These are phyloP conservation scores for Cyanistes caeruleus DNA, from an alignment of 2,113 vertebrate species.

Conservation along the genomic window DNA sequence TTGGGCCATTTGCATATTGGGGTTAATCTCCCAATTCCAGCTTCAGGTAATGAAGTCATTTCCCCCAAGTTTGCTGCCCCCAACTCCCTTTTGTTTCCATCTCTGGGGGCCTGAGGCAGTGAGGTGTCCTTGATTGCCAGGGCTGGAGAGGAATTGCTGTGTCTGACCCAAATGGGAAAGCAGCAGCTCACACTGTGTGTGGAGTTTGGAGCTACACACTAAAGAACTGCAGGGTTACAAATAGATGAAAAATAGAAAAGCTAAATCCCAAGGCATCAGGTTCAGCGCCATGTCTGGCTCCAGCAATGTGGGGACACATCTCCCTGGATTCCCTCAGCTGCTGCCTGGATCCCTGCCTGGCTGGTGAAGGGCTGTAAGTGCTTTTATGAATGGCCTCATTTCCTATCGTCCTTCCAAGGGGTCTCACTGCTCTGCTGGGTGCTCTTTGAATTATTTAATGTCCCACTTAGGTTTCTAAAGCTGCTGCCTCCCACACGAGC, in stretches of 20 bases:
- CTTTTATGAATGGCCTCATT: background rate
- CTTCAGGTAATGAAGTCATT: background rate
- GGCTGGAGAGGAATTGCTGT: background rate
- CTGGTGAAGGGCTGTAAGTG: background rate
- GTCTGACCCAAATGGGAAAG: background rate
- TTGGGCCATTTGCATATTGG: background rate
- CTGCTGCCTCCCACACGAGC: background rate
- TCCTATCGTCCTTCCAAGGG: rapidly evolving
- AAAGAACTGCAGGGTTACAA: background rate
- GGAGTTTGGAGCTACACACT: background rate
- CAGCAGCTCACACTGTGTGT: background rate
- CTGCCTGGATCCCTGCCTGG: background rate
- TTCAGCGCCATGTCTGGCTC: rapidly evolving
- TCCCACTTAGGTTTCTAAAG: background rate
- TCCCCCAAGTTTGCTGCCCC: background rate
- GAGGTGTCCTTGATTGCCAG: background rate
- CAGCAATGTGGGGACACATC: rapidly evolving
- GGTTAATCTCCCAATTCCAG: background rate
- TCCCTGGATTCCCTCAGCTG: background rate
- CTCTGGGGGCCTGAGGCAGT: background rate
- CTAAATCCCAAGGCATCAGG: background rate
- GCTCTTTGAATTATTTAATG: background rate
- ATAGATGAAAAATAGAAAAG: rapidly evolving
- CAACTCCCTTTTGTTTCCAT: background rate
- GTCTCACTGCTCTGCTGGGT: background rate